Conservation (phyloP, 30 jellyfish, hydroid and myxozoan genomes). For the Nemopilema nomurai region DNA sequence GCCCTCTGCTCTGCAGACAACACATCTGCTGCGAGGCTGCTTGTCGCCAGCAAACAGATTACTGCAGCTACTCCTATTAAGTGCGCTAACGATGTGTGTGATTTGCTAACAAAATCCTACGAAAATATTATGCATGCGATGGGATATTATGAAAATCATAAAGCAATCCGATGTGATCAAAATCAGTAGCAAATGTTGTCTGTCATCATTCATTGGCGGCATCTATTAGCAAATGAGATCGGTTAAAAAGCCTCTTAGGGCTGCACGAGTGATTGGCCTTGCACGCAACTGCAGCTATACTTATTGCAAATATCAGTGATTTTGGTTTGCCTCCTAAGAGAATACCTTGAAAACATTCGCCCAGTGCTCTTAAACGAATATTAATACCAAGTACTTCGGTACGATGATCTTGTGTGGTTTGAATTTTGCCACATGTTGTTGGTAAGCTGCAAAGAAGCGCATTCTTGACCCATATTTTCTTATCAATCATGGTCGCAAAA, state of each 20-base stretch:
- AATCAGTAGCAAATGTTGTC: conserved; percentile 31
- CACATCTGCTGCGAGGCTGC: conserved; percentile 44
- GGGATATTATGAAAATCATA: background rate
- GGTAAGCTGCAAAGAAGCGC: too few relatives aligned
- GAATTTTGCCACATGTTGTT: too few relatives aligned
- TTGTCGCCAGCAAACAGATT: conserved; percentile 54
- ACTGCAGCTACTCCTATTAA: conserved; percentile 58
- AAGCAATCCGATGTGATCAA: conserved; percentile 27
- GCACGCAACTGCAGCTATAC: background rate
- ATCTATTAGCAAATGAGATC: background rate
- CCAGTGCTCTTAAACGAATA: background rate
- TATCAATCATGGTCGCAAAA: too few relatives aligned
- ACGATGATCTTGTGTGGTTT: too few relatives aligned
- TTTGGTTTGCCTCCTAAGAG: background rate
- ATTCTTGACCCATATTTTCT: too few relatives aligned
- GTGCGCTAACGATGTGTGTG: conserved; percentile 23
- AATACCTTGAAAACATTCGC: background rate
- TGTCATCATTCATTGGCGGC: conserved; percentile 37
- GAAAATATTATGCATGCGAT: conserved; percentile 36
- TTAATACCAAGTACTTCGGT: too few relatives aligned
- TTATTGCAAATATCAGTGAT: background rate
- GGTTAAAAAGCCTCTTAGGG: background rate
- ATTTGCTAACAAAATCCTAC: conserved; percentile 28
- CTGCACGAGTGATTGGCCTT: background rate
- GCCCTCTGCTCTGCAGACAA: conserved; percentile 3